A percentile compares a stretch with the other conserved stretches of the same genome.
Conservation (phyloP, 2,113 vertebrate species). For the Solenodon paradoxus region DNA sequence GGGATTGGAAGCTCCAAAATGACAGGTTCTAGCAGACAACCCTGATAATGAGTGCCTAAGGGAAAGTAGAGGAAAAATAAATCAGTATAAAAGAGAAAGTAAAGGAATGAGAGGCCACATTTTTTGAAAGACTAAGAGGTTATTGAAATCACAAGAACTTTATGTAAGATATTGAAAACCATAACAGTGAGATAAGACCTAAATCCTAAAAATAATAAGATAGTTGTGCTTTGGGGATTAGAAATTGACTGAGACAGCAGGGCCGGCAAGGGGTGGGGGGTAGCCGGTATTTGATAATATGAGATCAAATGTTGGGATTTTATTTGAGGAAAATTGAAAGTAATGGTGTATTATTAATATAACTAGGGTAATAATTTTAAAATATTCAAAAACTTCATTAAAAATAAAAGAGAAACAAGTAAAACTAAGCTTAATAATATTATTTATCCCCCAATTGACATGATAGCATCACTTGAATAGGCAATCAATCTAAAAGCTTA, state of each 20-base stretch:
- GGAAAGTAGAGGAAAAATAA: neutral
- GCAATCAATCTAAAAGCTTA: neutral
- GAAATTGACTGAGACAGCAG: neutral
- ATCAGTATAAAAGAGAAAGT: neutral
- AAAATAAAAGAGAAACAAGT: neutral
- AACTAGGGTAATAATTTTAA: neutral
- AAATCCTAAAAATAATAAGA: neutral
- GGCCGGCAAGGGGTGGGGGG: accelerated
- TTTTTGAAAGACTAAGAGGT: neutral
- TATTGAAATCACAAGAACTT: neutral
- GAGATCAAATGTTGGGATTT: neutral
- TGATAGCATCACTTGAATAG: neutral
- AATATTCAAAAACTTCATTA: neutral
- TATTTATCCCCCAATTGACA: neutral
- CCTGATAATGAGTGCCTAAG: neutral
- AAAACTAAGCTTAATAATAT: neutral
- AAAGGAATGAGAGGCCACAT: neutral
- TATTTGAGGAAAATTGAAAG: neutral
- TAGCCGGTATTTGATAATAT: neutral
- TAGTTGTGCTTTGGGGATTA: neutral
- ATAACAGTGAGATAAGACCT: neutral
- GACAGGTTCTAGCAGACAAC: neutral
- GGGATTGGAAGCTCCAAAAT: neutral
- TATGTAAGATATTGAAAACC: neutral
- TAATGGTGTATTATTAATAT: neutral